phyloP scores from a whole-genome alignment of 1,140 invertebrate genomes.

The Lasioglossum albipes region DNA sequence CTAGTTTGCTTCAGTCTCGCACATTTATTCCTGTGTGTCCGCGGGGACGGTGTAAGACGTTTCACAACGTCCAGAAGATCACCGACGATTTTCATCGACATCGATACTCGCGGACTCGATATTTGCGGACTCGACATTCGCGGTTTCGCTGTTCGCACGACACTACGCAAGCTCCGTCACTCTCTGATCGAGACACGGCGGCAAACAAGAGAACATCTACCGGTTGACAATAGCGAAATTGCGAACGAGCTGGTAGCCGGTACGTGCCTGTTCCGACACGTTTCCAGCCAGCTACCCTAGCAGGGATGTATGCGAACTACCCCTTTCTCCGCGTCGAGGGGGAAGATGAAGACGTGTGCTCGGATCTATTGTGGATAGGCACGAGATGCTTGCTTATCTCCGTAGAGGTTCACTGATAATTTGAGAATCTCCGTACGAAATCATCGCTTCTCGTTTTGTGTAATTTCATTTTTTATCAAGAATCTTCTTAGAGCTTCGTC shows the following conservation, averaged over 20 bases:
- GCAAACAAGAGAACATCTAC: constrained; percentile 19
- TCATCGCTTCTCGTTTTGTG: too few species aligned
- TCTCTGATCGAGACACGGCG: constrained; percentile 20
- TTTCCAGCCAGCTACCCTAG: neutral
- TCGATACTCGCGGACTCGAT: neutral
- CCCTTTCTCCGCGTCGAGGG: neutral
- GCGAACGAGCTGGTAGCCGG: constrained; percentile 13
- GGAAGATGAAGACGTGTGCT: too few species aligned
- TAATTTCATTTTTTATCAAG: too few species aligned
- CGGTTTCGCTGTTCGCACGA: neutral
- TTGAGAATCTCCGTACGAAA: too few species aligned
- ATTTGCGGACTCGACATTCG: neutral
- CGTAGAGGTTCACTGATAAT: too few species aligned
- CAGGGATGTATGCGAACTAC: neutral
- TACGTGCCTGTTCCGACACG: constrained; percentile 42
- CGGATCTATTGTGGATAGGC: too few species aligned
- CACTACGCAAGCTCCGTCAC: neutral
- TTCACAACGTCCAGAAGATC: constrained; percentile 11
- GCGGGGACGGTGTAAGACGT: constrained; percentile 49
- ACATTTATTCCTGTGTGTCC: neutral
- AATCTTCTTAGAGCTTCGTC: too few species aligned
- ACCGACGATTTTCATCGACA: constrained; percentile 10
- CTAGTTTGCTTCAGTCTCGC: neutral
- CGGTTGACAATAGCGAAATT: constrained; percentile 43
- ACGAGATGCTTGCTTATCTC: too few species aligned